These are phyloP conservation scores for Diplosoma virens DNA, from an alignment of 23 tunicate genomes.

Conservation along the genomic window DNA sequence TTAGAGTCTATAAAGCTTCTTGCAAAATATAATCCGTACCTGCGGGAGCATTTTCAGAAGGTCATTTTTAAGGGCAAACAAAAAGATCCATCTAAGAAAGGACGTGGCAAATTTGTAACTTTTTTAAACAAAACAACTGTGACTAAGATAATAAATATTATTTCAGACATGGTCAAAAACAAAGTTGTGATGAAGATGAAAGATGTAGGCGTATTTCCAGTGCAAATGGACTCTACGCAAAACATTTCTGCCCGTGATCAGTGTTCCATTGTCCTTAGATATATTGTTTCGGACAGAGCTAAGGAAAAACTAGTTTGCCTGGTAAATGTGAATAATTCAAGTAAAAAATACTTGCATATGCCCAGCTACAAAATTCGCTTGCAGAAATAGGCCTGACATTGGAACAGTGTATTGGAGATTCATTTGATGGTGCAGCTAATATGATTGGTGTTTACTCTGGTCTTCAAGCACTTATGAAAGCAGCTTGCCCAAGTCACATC, in stretches of 20 bases:
- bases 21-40: not conserved
- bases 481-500: too few relatives aligned
- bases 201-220: too few relatives aligned
- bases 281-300: not conserved
- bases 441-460: not conserved
- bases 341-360: not conserved
- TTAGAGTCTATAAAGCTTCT: not conserved
- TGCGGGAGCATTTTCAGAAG: not conserved
- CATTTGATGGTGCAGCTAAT: not conserved
- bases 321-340: not conserved
- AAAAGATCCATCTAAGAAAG: not conserved
- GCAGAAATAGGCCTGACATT: not conserved
- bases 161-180: not conserved
- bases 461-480: not conserved
- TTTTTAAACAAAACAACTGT: not conserved
- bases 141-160: not conserved
- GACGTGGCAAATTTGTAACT: not conserved
- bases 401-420: not conserved
- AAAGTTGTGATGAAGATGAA: not conserved
- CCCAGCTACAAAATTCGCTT: too few relatives aligned
- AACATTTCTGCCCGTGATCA: not conserved
- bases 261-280: not conserved
- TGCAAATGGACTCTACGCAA: not conserved
- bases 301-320: not conserved
- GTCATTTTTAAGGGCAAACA: not conserved